Evolutionary conservation across 2,797 vertebrate species (phyloP), one percentile per base, ranked within the genome.

Genomic region (Furcifer pardalis): DNA sequence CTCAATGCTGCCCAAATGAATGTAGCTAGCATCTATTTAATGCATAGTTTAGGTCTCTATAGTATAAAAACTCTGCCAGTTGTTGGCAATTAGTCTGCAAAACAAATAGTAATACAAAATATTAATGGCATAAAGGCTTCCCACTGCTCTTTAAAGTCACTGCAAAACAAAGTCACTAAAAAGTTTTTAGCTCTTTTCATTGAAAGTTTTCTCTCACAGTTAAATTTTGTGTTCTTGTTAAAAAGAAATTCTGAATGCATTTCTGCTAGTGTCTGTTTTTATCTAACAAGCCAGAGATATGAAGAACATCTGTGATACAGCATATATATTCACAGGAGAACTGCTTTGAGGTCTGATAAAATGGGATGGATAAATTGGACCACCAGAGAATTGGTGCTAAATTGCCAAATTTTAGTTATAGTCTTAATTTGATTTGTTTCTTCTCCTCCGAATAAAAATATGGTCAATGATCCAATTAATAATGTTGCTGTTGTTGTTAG

Each of bases 71-170:
- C 60, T 77, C 4, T 90, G 49, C 1, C 25, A 59, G 52, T 35
- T 78, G 65, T 56, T 42, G 82, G 37, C 35, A 86, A 90, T 86
- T 86, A 59, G 32, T 69, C 60, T 81, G 63, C 5, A 72, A 68
- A 93, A 88, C 27, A 88, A 88, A 89, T 83, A 1, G 23, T 32
- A 81, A 1, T 56, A 37, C 10, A 85, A 27, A 68, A 81, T 66
- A 69, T 6, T 90, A 79, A 4, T 60, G 87, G 76, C 2, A 79
- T 84, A 40, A 23, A 35, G 84, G 86, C 3, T 32, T 5, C 72
- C 42, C 49, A 71, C 2, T 2, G 84, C 69, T 74, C 56, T 46
- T 72, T 85, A 79, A 2, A 79, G 65, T 37, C 79, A 52, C 27
- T 42, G 25, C 32, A 86, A 79, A 86, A 75, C 40, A 81, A 85